Base-by-base conservation (phyloP, 2,888 invertebrate genomes). In the Diaphora mendica region DNA sequence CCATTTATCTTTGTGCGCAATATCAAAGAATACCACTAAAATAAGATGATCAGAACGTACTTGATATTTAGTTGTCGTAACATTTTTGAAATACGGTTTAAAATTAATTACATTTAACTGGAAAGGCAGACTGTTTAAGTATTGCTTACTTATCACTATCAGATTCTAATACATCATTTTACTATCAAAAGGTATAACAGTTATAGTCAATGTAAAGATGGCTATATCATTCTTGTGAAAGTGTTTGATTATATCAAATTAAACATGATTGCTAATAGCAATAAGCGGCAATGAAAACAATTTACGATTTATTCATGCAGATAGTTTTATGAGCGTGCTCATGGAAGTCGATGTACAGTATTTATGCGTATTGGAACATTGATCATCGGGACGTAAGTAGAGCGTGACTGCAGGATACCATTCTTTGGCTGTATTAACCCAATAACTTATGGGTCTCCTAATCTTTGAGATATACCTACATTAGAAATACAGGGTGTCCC, bases 321-420 rank as follows among this genome's bases (percentile, higher is more conserved):
- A 71, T 64, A 64, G 71, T 17, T 71, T 71, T 62, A 55, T n/a
- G 44, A 51, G 64, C 48, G 20, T 62, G 35, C 44, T 26, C 44
- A 72, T 26, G 35, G 51, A 26, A 39, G 42, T 75, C 68, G 73
- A 68, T 75, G 44, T 30, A 44, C 30, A 39, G 20, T 59, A 55
- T 69, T 62, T 69, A 70, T 70, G 62, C 5, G 62, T 70, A 74
- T 76, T 72, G 71, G 72, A 68, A 68, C 77, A 82, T 77, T 77
- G 78, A 80, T 84, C 81, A 83, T 81, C 78, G 42, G 76, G 68
- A 68, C 64, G 76, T 76, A 79, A 83, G 76, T 83, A 80, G 81
- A 84, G 83, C 85, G 81, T 81, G 81, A 79, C 82, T 62, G 42
- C 65, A 75, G 59, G 66, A 75, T 72, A 71, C 80, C 68, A 85